phyloP scores from a whole-genome alignment of 2,113 vertebrate species.

The Puntigrus tetrazona region DNA sequence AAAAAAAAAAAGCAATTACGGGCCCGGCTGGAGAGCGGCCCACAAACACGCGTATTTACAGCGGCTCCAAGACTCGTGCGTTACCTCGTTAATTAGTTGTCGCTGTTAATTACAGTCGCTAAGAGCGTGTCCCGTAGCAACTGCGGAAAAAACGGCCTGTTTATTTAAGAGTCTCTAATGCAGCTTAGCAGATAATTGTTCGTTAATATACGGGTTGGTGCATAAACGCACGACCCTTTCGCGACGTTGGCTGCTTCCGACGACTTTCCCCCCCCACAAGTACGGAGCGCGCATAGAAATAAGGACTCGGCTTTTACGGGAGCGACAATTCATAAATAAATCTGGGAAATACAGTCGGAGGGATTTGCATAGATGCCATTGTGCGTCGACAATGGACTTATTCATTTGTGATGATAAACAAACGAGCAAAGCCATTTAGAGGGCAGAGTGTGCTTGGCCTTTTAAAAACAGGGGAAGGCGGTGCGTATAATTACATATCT shows the following conservation, averaged over 20 bases:
- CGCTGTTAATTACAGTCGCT: conserved; percentile 46
- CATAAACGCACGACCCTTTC: conserved; percentile 35
- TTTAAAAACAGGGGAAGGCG: conserved; percentile 16
- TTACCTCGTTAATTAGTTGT: conserved; percentile 46
- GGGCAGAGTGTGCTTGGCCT: not conserved
- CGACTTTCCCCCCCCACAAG: conserved; percentile 32
- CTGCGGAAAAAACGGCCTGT: conserved; percentile 32
- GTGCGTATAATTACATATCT: conserved; percentile 24
- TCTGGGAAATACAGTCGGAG: not conserved
- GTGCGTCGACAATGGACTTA: conserved; percentile 11
- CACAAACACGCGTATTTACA: conserved; percentile 6
- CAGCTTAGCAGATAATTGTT: conserved; percentile 48
- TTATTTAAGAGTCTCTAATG: conserved; percentile 45
- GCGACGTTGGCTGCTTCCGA: conserved; percentile 32
- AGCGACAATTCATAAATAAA: not conserved
- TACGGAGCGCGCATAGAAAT: not conserved
- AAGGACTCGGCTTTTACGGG: conserved; percentile 15
- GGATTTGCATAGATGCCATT: conserved; percentile 16
- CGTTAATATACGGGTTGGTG: conserved; percentile 42
- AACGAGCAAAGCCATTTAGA: conserved; percentile 10
- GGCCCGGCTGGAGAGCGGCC: not conserved
- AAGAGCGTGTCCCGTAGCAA: conserved; percentile 44
- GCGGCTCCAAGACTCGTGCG: not conserved
- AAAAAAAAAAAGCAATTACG: not conserved
- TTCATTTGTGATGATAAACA: conserved; percentile 7